phyloP scores from a whole-genome alignment of 2,797 vertebrate genomes.

The Echeneis naucrates region DNA sequence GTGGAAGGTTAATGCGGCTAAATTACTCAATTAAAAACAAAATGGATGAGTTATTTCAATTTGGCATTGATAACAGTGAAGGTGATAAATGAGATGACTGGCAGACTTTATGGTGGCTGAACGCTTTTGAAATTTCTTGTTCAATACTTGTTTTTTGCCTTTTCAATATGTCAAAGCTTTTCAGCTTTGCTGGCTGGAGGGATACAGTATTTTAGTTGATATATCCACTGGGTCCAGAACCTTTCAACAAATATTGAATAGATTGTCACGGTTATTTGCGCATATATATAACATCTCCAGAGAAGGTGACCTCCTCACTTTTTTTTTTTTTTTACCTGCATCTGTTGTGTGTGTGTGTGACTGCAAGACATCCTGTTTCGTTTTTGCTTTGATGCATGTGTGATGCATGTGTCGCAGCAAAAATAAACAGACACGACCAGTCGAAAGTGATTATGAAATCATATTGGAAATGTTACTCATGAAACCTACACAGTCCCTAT shows the following conservation, averaged over 20 bases:
- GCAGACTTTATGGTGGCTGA: background rate
- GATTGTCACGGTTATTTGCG: background rate
- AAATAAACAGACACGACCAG: too few species aligned
- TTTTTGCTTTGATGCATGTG: too few species aligned
- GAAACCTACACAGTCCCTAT: too few species aligned
- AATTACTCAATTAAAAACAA: constrained; percentile 30
- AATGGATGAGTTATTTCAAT: constrained; percentile 3
- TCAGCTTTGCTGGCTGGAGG: background rate
- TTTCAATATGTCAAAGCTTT: background rate
- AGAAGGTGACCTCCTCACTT: background rate
- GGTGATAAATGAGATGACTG: background rate
- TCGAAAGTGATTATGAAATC: too few species aligned
- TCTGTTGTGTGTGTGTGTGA: too few species aligned
- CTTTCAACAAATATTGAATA: background rate
- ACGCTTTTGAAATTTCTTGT: background rate
- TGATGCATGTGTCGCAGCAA: too few species aligned
- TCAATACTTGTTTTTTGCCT: background rate
- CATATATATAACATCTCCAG: background rate
- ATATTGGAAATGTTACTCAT: too few species aligned
- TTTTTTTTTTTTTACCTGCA: too few species aligned
- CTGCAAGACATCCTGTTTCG: too few species aligned
- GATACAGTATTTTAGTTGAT: background rate
- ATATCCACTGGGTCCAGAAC: background rate
- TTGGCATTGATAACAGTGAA: constrained; percentile 3
- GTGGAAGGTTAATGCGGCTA: background rate